Evolutionary conservation across 2,888 invertebrate species (phyloP), one percentile per base, ranked within the genome.

Genomic region (Xestia xanthographa): DNA sequence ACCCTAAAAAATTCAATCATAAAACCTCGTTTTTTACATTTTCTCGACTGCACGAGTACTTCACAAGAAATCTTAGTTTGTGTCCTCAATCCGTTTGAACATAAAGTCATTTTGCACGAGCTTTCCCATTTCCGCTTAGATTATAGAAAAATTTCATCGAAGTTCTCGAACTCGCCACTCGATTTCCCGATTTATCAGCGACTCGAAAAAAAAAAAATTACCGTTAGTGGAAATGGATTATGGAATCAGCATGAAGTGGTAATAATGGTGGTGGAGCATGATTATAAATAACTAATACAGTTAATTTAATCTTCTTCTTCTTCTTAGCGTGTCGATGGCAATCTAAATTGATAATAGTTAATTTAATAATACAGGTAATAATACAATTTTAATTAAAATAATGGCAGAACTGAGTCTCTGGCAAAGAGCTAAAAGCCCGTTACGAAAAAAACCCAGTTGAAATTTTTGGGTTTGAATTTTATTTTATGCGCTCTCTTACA

Each of bases 91-190:
- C 70, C 62, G 66, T 79, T 82, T 73, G 82, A 84, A 79, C 73
- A 82, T 85, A 76, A 77, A 80, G 83, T 85, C 79, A 87, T 87
- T 87, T 85, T 72, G 77, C 81, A 69, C 82, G 77, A 80, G 79
- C 79, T 65, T 87, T 87, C 71, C 79, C 83, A 87, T 87, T 87
- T 87, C 87, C 86, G 85, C 74, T 87, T 83, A 81, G 83, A 87
- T 86, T 87, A 85, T 82, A 82, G 80, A 82, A 80, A 79, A 80
- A 74, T 76, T 80, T 77, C 82, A 70, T 73, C 78, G 77, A 86
- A 87, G 78, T 87, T 86, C 83, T 86, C 79, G 86, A 83, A 81
- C 79, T 81, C 67, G 63, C 79, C 85, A 82, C 75, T 82, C 82
- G 73, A 86, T 87, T 87, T 83, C 76, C 72, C 71, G 80, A 79